These are phyloP conservation scores for Passer montanus DNA, from an alignment of 2,113 vertebrate species.

Conservation along the genomic window DNA sequence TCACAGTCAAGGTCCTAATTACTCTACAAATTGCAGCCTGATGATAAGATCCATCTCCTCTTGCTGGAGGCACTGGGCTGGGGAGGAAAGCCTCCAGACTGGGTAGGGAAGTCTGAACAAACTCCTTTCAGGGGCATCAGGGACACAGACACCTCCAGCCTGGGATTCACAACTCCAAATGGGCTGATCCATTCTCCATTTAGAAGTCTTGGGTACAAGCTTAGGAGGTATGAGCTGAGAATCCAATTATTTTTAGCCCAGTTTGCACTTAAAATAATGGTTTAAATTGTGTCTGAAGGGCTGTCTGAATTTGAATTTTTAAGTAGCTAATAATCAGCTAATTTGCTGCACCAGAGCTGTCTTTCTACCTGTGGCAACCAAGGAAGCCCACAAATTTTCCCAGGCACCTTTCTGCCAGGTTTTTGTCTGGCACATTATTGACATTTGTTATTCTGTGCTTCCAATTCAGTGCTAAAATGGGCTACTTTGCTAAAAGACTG, in stretches of 20 bases:
- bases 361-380: neutral
- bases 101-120: neutral
- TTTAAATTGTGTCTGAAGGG: neutral
- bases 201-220: neutral
- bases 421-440: neutral
- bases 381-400: accelerated
- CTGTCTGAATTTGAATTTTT: neutral
- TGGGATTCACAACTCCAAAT: neutral
- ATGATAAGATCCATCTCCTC: neutral
- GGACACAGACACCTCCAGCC: neutral
- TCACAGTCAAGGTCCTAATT: constrained; percentile 36
- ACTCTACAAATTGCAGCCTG: constrained; percentile 12
- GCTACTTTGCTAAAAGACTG: neutral
- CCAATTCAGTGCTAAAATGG: accelerated
- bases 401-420: neutral
- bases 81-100: neutral
- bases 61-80: neutral
- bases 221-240: neutral
- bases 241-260: neutral
- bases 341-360: neutral
- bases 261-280: neutral
- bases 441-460: neutral
- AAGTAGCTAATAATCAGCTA: no score
- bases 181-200: neutral
- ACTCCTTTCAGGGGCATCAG: neutral